Base-by-base conservation (phyloP, 2,113 vertebrate species). In the Caloenas nicobarica region DNA sequence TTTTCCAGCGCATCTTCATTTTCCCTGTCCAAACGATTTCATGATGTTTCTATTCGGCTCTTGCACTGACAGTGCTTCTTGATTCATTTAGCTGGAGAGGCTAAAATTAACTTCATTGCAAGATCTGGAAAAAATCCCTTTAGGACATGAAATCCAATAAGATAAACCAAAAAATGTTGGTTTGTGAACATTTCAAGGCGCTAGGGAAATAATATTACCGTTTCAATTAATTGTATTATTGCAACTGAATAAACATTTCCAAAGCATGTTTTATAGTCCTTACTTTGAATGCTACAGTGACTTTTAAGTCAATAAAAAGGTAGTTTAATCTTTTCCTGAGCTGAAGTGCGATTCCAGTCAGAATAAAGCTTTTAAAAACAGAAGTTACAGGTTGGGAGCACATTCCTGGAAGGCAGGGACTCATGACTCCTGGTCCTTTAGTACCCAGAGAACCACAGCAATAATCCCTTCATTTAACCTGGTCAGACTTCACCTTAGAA, bases 191-290 rank as follows among this genome's bases (percentile, higher is more conserved):
- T 86, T 95, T 95, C 72, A 81, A 87, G 78, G 25, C 86, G 85
- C 85, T 79, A 51, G 46, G 79, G 72, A 84, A 88, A 93, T 86
- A 66, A 83, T 86, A 86, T 74, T 92, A 91, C 78, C 44, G 82
- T 96, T 93, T 94, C 94, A 95, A 71, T 86, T 56, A 91, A 81
- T 93, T 72, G 57, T 96, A 64, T 95, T 91, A 89, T 92, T 94
- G 83, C 95, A 89, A 88, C 88, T 94, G 94, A 94, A 94, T 96
- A 97, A 97, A 97, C 78, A 94, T 96, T 96, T 96, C 93, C 93
- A 91, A 88, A 92, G 79, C 38, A 89, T 88, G 17, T 60, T 88
- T 94, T 91, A 86, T 57, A 95, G 79, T 77, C 60, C 64, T 88
- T 86, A 21, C 80, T 96, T 96, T 72, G 50, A 92, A 95, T 51